Conservation (phyloP, 2,113 vertebrate genomes). For the Bothrops jararaca region DNA sequence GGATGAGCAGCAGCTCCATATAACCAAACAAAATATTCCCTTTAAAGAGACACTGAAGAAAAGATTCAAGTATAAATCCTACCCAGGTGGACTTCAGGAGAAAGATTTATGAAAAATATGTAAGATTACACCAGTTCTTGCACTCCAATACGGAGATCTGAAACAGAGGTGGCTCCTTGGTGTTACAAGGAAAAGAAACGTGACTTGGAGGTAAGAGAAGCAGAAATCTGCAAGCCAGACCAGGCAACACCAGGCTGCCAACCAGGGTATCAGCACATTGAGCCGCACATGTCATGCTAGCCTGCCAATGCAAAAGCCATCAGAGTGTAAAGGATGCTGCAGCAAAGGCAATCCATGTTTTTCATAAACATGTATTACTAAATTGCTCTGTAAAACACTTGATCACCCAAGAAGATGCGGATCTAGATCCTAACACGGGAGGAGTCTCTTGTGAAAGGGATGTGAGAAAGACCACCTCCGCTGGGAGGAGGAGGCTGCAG, state of each 20-base stretch:
- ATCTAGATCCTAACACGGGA: neutral
- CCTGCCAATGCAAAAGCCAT: neutral
- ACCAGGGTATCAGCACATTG: conserved; percentile 13
- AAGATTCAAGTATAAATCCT: neutral
- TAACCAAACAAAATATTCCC: neutral
- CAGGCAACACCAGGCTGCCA: neutral
- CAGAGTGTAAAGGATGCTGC: neutral
- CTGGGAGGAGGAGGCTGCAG: neutral
- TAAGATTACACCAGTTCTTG: conserved; percentile 3
- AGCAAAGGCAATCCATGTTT: conserved; percentile 5
- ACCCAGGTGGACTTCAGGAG: neutral
- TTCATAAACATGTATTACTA: neutral
- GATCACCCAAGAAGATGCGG: conserved; percentile 10
- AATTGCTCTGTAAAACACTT: neutral
- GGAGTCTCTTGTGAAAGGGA: neutral
- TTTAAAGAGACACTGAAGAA: neutral
- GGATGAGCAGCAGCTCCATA: neutral
- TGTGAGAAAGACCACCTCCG: neutral
- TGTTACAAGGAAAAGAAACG: conserved; percentile 5
- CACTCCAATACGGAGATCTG: neutral
- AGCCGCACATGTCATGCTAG: neutral
- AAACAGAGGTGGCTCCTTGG: neutral
- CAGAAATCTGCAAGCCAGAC: neutral
- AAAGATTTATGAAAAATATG: conserved; percentile 1
- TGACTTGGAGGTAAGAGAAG: neutral